phyloP scores from a whole-genome alignment of 2,888 invertebrate species.

The Ischnus inquisitorius region DNA sequence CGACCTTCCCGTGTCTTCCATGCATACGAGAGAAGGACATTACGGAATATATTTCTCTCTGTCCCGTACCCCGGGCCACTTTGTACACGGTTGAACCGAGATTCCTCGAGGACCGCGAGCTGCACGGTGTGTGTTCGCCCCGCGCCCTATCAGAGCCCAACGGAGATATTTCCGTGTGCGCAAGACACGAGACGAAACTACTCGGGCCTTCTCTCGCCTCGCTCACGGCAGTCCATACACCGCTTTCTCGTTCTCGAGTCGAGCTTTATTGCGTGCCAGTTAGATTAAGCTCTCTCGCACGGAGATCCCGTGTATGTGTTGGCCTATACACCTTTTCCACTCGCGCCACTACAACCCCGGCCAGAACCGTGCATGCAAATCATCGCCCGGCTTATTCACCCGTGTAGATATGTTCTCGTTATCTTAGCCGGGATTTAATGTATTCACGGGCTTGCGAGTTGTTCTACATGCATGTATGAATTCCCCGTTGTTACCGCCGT shows the following conservation, averaged over 20 bases:
- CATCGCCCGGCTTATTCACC: slow-evolving; percentile 57
- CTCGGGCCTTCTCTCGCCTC: slow-evolving; percentile 15
- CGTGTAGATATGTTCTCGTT: slow-evolving; percentile 62
- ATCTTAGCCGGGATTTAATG: slow-evolving; percentile 41
- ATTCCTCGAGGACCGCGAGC: slow-evolving; percentile 15
- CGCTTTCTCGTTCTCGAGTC: slow-evolving; percentile 36
- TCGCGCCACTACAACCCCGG: not conserved
- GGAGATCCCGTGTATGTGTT: slow-evolving; percentile 4
- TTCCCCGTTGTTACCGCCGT: slow-evolving; percentile 11
- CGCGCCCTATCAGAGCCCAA: slow-evolving; percentile 49
- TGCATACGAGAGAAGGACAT: slow-evolving; percentile 59
- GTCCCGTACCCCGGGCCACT: slow-evolving; percentile 49
- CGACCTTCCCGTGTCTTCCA: slow-evolving; percentile 45
- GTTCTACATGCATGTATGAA: slow-evolving; percentile 18
- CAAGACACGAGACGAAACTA: slow-evolving; percentile 52
- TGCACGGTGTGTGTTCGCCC: slow-evolving; percentile 47
- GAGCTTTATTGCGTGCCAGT: slow-evolving; percentile 70
- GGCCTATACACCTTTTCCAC: slow-evolving; percentile 10
- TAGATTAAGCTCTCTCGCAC: slow-evolving; percentile 68
- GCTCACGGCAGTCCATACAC: slow-evolving; percentile 2
- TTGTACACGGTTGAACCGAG: slow-evolving; percentile 32
- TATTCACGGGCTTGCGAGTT: slow-evolving; percentile 11
- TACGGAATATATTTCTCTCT: slow-evolving; percentile 51
- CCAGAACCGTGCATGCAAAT: slow-evolving; percentile 49
- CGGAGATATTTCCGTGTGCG: slow-evolving; percentile 60